Conservation (phyloP, 2,888 invertebrate species). For the Diadegma fenestrale region DNA sequence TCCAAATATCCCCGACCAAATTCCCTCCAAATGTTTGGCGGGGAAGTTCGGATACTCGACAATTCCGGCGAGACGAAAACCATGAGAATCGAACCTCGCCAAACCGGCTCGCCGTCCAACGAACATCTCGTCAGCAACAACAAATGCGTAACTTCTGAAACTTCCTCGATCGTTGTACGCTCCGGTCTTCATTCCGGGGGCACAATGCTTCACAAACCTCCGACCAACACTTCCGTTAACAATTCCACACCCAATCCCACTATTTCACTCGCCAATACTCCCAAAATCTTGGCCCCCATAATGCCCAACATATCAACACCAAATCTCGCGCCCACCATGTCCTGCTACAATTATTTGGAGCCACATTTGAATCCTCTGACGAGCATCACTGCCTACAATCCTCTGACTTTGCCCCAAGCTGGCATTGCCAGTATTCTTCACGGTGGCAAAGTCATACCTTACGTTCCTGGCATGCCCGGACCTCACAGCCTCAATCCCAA, state of each 20-base stretch:
- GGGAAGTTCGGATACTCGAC: conserved; percentile 91
- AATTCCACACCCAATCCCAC: conserved; percentile 74
- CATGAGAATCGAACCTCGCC: conserved; percentile 88
- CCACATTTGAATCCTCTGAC: conserved; percentile 87
- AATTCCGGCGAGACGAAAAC: conserved; percentile 90
- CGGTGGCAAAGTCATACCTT: conserved; percentile 92
- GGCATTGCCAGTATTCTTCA: conserved; percentile 89
- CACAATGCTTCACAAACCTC: conserved; percentile 89
- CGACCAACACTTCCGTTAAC: conserved; percentile 80
- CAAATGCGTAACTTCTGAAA: conserved; percentile 84
- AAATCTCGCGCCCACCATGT: conserved; percentile 85
- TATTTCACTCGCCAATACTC: conserved; percentile 85
- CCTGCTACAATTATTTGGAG: conserved; percentile 81
- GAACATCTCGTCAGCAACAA: conserved; percentile 66
- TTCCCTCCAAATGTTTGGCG: conserved; percentile 90
- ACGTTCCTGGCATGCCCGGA: conserved; percentile 95
- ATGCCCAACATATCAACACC: conserved; percentile 86
- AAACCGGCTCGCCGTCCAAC: conserved; percentile 85
- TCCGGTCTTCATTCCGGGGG: conserved; percentile 94
- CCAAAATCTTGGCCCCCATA: conserved; percentile 87
- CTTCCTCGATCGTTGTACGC: conserved; percentile 91
- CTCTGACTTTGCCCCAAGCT: conserved; percentile 88
- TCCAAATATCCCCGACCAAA: conserved; percentile 87
- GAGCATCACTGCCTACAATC: conserved; percentile 90
- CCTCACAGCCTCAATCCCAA: conserved; percentile 88